These are phyloP conservation scores for Cladorhizidae sp. DNA, from an alignment of 37 sponge, comb jelly and placozoan genomes.

Conservation along the genomic window DNA sequence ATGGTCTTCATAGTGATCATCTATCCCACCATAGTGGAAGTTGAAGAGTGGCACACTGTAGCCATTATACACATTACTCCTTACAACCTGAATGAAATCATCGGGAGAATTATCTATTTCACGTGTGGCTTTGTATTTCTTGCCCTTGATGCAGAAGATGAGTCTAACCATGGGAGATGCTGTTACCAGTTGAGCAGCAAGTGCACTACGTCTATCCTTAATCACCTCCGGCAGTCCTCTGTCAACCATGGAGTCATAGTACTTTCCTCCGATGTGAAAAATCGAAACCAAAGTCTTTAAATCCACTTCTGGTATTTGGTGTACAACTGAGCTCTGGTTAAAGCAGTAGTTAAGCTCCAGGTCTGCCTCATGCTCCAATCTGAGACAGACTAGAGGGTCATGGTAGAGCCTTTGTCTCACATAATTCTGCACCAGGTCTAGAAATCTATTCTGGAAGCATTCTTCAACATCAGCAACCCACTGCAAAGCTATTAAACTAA, in stretches of 20 bases:
- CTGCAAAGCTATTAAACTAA: background rate
- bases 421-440: conserved; percentile 1
- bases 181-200: too few relatives aligned
- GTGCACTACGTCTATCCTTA: background rate
- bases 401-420: background rate
- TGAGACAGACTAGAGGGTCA: conserved; percentile 44
- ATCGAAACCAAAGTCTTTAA: background rate
- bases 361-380: conserved; percentile 49
- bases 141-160: conserved; percentile 4
- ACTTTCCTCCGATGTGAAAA: conserved; percentile 16
- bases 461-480: conserved; percentile 41
- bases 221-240: background rate
- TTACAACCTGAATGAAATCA: background rate
- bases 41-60: background rate
- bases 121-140: background rate
- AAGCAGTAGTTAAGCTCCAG: conserved; percentile 47
- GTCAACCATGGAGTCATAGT: conserved; percentile 8
- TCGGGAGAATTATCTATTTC: too few relatives aligned
- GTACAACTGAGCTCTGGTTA: background rate
- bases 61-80: background rate
- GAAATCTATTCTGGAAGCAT: conserved; percentile 56
- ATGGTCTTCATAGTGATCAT: background rate
- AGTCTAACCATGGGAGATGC: background rate
- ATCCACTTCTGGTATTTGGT: background rate
- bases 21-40: background rate